Evolutionary conservation across 2,797 vertebrate species (phyloP), one percentile per base, ranked within the genome.

Genomic region (Hippopotamyrus pictus): DNA sequence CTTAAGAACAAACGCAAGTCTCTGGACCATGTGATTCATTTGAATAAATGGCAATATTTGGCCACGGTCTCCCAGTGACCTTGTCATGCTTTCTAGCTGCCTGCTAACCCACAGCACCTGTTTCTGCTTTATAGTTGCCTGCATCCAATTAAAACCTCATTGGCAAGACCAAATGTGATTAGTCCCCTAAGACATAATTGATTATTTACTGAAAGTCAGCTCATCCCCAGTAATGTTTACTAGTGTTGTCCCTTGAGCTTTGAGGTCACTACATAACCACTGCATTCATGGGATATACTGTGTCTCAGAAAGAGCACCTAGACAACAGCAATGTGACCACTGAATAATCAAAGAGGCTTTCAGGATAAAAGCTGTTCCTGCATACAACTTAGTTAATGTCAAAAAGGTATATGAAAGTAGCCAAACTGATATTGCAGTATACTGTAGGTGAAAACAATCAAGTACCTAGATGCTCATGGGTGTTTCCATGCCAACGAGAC

Each of bases 161-260:
- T 91, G 89, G 89, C 17, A 19, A 57, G 88, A 91, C 91, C 92
- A 91, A 92, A 90, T 92, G 91, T 89, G 89, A 91, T 69, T 89
- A 88, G 86, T 90, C 90, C 53, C 90, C 44, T 44, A 92, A 46
- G 90, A 90, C 91, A 89, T 92, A 90, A 93, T 92, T 51, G 54
- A 89, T 92, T 91, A 85, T 87, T 62, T 37, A 88, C 88, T 91
- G 53, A 90, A 93, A 92, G 22, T 65, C 91, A 89, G 65, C 90
- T 91, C 90, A 46, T 48, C 88, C 22, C 9, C 53, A 59, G 69
- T 41, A 44, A 88, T 54, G 33, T 88, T 48, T 88, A 84, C 41
- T 25, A 84, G 87, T 33, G 14, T 33, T 76, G 57, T 5, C 8
- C 7, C 19, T 29, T 53, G 69, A 25, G 17, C 9, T 65, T 37